Conservation (phyloP, 1,140 invertebrate genomes). For the Philotrypesis tridentata region DNA sequence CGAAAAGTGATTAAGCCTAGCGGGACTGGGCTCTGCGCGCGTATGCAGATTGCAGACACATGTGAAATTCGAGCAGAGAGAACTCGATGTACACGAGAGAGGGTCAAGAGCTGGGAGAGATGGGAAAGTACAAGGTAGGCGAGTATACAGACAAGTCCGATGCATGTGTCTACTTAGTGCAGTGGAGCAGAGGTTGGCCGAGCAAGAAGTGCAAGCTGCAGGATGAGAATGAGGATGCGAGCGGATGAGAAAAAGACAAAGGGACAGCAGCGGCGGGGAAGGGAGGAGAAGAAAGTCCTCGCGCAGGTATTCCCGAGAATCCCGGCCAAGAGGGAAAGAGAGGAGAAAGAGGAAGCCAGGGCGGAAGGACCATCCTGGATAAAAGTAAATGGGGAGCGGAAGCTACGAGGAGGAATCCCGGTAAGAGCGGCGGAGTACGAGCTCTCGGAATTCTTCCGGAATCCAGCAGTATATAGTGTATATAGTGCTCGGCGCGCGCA, state of each 20-base stretch:
- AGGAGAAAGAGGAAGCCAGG: not conserved
- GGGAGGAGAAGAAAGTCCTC: not conserved
- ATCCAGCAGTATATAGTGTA: conserved; percentile 5
- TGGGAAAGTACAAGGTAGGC: conserved; percentile 2
- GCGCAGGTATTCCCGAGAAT: too few relatives aligned
- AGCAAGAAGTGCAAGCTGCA: not conserved
- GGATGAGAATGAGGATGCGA: not conserved
- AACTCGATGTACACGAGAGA: not conserved
- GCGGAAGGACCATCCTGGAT: not conserved
- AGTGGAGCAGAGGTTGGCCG: not conserved
- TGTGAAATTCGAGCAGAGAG: not conserved
- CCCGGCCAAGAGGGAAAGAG: not conserved
- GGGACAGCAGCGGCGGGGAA: not conserved
- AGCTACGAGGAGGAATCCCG: conserved; percentile 6
- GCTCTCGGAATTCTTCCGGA: conserved; percentile 33
- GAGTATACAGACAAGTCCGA: too few relatives aligned
- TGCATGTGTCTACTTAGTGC: not conserved
- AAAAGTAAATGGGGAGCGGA: not conserved
- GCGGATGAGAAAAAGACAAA: not conserved
- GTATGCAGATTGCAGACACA: too few relatives aligned
- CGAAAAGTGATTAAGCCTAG: conserved; percentile 41
- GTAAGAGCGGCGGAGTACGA: conserved; percentile 19
- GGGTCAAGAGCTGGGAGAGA: conserved; percentile 25
- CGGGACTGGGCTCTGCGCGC: conserved; percentile 12
- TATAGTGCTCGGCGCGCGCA: not conserved